These are phyloP conservation scores for Brachystomella parvula DNA, from an alignment of 1,140 invertebrate species.

Conservation along the genomic window DNA sequence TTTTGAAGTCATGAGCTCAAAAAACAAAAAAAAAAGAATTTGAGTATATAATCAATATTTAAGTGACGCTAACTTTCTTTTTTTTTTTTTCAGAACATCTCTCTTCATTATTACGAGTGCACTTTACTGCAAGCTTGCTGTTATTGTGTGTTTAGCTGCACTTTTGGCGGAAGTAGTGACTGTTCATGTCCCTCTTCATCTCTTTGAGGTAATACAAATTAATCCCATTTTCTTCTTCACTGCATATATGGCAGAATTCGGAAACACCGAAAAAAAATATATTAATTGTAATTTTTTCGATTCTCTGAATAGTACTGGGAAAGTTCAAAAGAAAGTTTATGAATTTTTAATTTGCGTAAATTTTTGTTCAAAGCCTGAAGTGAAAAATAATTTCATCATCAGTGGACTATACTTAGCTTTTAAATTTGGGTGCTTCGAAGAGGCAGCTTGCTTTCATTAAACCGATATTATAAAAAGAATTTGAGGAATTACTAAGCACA, in stretches of 20 bases:
- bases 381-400: too few relatives aligned
- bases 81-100: conserved; percentile 61
- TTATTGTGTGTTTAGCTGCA: conserved; percentile 83
- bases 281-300: not conserved
- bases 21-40: too few relatives aligned
- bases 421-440: too few relatives aligned
- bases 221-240: not conserved
- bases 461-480: too few relatives aligned
- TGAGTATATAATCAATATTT: too few relatives aligned
- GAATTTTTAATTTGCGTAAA: too few relatives aligned
- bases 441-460: too few relatives aligned
- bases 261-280: not conserved
- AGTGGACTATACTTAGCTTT: too few relatives aligned
- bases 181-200: conserved; percentile 76
- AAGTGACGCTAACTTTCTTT: too few relatives aligned
- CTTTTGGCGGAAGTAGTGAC: conserved; percentile 88
- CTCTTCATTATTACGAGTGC: conserved; percentile 89
- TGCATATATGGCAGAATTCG: not conserved
- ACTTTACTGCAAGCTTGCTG: conserved; percentile 83
- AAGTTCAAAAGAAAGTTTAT: not conserved
- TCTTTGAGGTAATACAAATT: conserved; percentile 68
- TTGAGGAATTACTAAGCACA: too few relatives aligned
- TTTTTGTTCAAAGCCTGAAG: too few relatives aligned
- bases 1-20: too few relatives aligned
- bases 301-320: not conserved